Base-by-base conservation (phyloP, 92 coral and sea anemone genomes). In the Palythoa caribaeorum region DNA sequence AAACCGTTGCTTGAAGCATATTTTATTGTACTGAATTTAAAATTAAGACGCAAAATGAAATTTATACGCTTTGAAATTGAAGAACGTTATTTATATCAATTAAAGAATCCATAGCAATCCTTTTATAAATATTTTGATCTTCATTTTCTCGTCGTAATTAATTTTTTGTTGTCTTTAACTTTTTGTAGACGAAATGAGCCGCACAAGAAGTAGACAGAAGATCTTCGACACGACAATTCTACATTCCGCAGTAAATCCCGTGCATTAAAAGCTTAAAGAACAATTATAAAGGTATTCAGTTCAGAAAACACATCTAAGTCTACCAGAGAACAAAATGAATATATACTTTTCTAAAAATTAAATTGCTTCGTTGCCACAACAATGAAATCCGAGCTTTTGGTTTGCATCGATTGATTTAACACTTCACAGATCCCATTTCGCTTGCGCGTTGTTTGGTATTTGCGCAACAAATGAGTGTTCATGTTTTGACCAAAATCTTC, bases 281-380 rank as follows among this genome's bases (percentile, higher is more conserved):
- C 80, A 76, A 48, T 40, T 36, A 4, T 13, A 21, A 35, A 15
- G 60, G 35, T 81, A 48, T 81, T 81, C 9, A 28, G 47, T 51
- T 66, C 3, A 19, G 36, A 51, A 44, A 81, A 81, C 86, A 66
- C 11, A 81, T n/a, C 63, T 15, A 20, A 35, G 21, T 47, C 44
- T 66, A 76, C 66, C 70, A 16, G 14, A 79, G 80, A 79, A 59
- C 38, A 57, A 79, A 79, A 59, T 63, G 74, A 63, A 80, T 70
- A 80, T 14, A 40, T 21, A 9, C 63, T 6, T 14, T 69, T 3
- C 52, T 7, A 12, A 13, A 63, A 81, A 28, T 19, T 15, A 55
- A 66, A 81, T 81, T 35, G 20, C 74, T 68, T 15, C n/a, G 86
- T 81, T 81, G 76, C 65, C 53, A 52, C 20, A 70, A 36, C 16